A percentile compares a stretch with the other conserved stretches of the same genome.
Evolutionary conservation across 2,888 invertebrate genomes (phyloP).

Genomic region (Dryocosmus kuriphilus): DNA sequence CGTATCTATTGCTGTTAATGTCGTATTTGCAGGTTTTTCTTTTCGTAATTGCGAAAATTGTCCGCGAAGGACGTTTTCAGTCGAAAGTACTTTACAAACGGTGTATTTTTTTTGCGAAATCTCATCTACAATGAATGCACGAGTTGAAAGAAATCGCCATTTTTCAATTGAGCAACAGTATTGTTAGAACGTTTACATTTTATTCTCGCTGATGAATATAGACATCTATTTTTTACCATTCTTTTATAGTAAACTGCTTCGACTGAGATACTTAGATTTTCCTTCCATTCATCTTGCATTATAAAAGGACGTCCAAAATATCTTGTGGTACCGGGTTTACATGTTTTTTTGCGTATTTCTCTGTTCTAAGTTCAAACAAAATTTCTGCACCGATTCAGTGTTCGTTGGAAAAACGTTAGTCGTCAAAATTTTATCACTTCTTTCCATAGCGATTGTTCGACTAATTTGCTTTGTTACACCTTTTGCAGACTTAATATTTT

Average conservation of each 20-base stretch:
- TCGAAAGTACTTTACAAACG: slow-evolving; percentile 24
- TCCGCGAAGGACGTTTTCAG: not conserved
- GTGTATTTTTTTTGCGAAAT: slow-evolving; percentile 27
- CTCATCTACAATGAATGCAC: slow-evolving; percentile 37
- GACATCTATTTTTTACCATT: no score
- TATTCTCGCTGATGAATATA: no score
- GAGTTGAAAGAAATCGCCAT: slow-evolving; percentile 13
- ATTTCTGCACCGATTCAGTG: not conserved
- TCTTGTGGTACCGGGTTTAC: no score
- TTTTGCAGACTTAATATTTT: slow-evolving; percentile 46
- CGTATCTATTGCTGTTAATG: not conserved
- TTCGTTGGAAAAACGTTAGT: slow-evolving; percentile 27
- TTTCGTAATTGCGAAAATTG: not conserved
- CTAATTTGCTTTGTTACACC: slow-evolving; percentile 43
- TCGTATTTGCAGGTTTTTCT: not conserved
- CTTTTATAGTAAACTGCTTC: no score
- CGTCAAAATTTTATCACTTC: slow-evolving; percentile 27
- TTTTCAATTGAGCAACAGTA: no score
- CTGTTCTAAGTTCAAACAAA: slow-evolving; percentile 8
- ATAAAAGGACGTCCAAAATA: not conserved
- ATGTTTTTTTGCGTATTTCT: no score
- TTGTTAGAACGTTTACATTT: no score
- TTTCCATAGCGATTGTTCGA: slow-evolving; percentile 26
- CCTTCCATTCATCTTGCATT: not conserved
- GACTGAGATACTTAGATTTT: no score